These are phyloP conservation scores for Drosophila barbarae DNA, from an alignment of 2,888 invertebrate species.

Conservation along the genomic window DNA sequence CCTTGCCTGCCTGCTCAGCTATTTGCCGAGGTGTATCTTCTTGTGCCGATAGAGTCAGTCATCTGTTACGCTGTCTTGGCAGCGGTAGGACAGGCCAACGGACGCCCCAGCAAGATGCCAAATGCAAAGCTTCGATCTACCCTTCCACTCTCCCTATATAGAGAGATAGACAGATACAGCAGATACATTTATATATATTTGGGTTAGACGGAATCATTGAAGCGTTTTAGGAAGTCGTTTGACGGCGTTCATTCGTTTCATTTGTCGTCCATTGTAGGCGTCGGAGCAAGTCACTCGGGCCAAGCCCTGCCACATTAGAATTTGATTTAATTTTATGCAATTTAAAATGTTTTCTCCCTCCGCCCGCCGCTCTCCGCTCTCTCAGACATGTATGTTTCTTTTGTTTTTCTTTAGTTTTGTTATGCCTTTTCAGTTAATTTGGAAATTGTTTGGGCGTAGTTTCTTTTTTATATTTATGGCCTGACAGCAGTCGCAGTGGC, in stretches of 20 bases:
- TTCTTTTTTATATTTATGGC: conserved; percentile 53
- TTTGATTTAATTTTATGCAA: conserved; percentile 72
- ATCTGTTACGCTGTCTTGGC: conserved; percentile 60
- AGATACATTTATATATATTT: conserved; percentile 35
- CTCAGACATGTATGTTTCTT: conserved; percentile 32
- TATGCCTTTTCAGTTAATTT: conserved; percentile 40
- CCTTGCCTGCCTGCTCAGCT: conserved; percentile 47
- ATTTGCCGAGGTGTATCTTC: conserved; percentile 35
- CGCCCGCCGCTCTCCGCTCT: background rate
- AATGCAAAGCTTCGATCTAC: conserved; percentile 51
- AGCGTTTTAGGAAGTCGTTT: conserved; percentile 70
- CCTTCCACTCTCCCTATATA: conserved; percentile 18
- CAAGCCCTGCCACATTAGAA: conserved; percentile 62
- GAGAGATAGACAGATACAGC: conserved; percentile 6
- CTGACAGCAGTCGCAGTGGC: conserved; percentile 50
- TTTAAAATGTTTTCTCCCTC: conserved; percentile 49
- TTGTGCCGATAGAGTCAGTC: conserved; percentile 51
- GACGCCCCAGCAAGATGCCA: conserved; percentile 51
- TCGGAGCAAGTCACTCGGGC: conserved; percentile 48
- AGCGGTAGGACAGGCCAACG: conserved; percentile 41
- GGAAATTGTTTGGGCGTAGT: conserved; percentile 61
- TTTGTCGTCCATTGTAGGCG: conserved; percentile 59
- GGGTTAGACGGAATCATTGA: conserved; percentile 69
- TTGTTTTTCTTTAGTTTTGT: conserved; percentile 34
- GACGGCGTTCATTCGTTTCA: conserved; percentile 42